Base-by-base conservation (phyloP, 2,888 invertebrate genomes). In the Scaptomyza reducta region DNA sequence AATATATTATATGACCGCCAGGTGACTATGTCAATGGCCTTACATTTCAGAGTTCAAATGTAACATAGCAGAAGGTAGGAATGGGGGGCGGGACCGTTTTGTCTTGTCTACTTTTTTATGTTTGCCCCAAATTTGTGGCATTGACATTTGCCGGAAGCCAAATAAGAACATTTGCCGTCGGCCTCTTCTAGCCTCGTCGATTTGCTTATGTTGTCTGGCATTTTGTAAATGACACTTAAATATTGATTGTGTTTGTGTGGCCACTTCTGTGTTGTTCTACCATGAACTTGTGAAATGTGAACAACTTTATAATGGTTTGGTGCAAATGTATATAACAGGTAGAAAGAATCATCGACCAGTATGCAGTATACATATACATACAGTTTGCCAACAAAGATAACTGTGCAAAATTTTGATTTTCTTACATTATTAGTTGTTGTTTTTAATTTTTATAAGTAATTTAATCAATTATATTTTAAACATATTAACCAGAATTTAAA, bases 111-210 rank as follows among this genome's bases (percentile, higher is more conserved):
- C 44, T 67, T 75, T 75, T 38, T 46, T 53, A 33, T 44, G 53
- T 60, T 53, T 84, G 82, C 27, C 88, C 76, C 86, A 85, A 82
- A 79, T 87, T 78, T 83, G 71, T 83, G 71, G 74, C 87, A 83
- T 77, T 88, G 84, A 88, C 87, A 86, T 74, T 83, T 70, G 74
- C 80, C 87, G 87, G 83, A 83, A 83, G 88, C 83, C 83, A 88
- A 86, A 84, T 66, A 83, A 83, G 87, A 85, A 68, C 81, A 86
- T 70, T 80, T 79, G 71, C 71, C 84, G 79, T 68, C 83, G 83
- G 84, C 83, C 88, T 72, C 72, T 64, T 72, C 65, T 70, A 60
- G 79, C 75, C 76, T 54, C 50, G 31, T 42, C 62, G 41, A 42
- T 56, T 62, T 62, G 64, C 45, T 50, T 50, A 16, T 70, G 59